phyloP scores from a whole-genome alignment of 2,797 vertebrate genomes.

The Zenarchopterus dispar region DNA sequence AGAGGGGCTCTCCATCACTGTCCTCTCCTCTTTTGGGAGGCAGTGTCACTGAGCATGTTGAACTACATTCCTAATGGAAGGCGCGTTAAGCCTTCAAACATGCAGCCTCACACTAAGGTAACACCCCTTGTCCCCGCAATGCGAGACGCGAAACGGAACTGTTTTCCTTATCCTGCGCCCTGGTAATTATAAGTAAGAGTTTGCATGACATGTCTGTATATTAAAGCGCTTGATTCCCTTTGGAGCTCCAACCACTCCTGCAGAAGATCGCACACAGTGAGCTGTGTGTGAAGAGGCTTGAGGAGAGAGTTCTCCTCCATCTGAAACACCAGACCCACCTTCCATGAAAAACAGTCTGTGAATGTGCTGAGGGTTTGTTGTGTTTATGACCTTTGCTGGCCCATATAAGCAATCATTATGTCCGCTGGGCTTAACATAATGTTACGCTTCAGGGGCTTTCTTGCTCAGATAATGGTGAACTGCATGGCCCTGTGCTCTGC shows the following conservation, averaged over 20 bases:
- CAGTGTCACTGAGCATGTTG: too few relatives aligned
- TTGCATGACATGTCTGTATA: slow-evolving; percentile 26
- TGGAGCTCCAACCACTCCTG: neutral
- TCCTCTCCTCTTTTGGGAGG: neutral
- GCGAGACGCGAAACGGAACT: neutral
- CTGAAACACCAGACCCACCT: slow-evolving; percentile 25
- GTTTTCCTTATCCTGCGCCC: neutral
- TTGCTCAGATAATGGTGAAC: slow-evolving; percentile 24
- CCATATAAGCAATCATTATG: slow-evolving; percentile 56
- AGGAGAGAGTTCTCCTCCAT: slow-evolving; percentile 44
- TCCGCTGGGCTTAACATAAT: slow-evolving; percentile 48
- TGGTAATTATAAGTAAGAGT: slow-evolving; percentile 28
- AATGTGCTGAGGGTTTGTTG: slow-evolving; percentile 18
- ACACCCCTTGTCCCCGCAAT: too few relatives aligned
- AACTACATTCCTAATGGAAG: neutral
- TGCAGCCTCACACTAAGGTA: neutral
- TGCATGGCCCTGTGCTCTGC: neutral
- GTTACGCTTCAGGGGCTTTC: slow-evolving; percentile 24
- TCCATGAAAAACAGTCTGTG: slow-evolving; percentile 24
- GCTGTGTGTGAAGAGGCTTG: slow-evolving; percentile 32
- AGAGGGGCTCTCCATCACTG: neutral
- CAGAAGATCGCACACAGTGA: slow-evolving; percentile 6
- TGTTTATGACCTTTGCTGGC: slow-evolving; percentile 52
- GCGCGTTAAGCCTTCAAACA: neutral
- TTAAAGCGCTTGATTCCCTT: slow-evolving; percentile 21